Conservation (phyloP, 2,113 vertebrate genomes). For the Gasterosteus aculeatus region DNA sequence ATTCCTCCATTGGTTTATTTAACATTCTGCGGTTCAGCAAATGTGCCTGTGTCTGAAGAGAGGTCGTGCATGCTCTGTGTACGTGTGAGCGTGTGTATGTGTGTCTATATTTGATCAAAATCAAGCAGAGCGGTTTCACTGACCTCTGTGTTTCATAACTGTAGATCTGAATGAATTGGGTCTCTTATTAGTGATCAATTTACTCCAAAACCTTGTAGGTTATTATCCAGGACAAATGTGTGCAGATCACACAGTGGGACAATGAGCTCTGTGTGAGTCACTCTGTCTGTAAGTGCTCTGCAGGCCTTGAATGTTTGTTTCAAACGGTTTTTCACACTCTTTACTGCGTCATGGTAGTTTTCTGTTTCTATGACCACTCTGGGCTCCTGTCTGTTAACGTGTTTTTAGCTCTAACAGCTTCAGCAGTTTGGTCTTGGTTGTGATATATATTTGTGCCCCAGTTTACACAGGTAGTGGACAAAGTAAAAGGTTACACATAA, state of each 20-base stretch:
- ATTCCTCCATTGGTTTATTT: conserved; percentile 64
- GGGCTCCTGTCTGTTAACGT: conserved; percentile 2
- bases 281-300: conserved; percentile 9
- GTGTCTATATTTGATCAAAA: conserved; percentile 1
- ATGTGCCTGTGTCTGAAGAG: conserved; percentile 46
- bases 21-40: conserved; percentile 61
- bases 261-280: conserved; percentile 4
- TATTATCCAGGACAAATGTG: conserved; percentile 1
- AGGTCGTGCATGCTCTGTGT: conserved; percentile 13
- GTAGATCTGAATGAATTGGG: background rate
- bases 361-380: conserved; percentile 1
- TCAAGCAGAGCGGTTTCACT: conserved; percentile 6
- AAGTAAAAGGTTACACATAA: background rate
- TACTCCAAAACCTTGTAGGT: background rate
- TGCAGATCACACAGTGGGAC: background rate
- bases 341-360: conserved; percentile 27
- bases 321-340: conserved; percentile 16
- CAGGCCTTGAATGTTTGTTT: conserved; percentile 25
- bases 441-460: background rate
- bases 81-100: conserved; percentile 1
- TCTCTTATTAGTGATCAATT: conserved; percentile 13
- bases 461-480: background rate
- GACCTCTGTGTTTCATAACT: background rate
- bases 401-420: background rate
- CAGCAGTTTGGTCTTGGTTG: conserved; percentile 3